These are phyloP conservation scores for Harmothoe impar DNA, from an alignment of 2,888 invertebrate species.

Conservation along the genomic window DNA sequence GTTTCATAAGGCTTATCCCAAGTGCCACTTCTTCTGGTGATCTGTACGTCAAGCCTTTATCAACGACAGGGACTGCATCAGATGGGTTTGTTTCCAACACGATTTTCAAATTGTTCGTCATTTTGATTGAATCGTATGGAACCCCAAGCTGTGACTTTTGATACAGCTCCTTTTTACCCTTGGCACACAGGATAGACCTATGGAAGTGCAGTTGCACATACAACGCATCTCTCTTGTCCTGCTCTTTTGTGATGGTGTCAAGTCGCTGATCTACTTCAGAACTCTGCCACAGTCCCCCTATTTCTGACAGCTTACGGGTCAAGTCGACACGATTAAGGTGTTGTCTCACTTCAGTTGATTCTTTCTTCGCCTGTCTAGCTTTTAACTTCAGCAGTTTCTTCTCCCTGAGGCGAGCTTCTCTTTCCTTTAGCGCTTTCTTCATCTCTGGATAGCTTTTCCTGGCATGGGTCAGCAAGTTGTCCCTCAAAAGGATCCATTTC, in stretches of 20 bases:
- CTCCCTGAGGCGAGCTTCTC: neutral
- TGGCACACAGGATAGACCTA: neutral
- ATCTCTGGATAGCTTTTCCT: no score
- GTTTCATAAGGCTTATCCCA: neutral
- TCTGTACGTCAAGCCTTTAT: neutral
- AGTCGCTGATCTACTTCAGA: neutral
- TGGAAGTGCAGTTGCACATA: neutral
- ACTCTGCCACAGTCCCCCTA: neutral
- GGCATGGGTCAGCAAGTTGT: neutral
- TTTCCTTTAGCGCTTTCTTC: slow-evolving; percentile 26
- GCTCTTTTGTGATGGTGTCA: neutral
- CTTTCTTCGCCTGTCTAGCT: slow-evolving; percentile 4
- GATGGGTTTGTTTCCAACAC: neutral
- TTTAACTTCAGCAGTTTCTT: neutral
- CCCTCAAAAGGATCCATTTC: neutral
- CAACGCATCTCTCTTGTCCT: neutral
- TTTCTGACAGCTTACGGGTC: neutral
- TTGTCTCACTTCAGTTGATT: neutral
- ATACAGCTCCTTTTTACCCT: neutral
- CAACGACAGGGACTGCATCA: neutral
- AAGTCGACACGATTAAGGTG: neutral
- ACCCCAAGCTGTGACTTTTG: neutral
- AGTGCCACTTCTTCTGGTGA: neutral
- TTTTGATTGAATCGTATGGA: neutral
- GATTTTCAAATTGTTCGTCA: neutral